A percentile compares a stretch with the other conserved stretches of the same genome.
phyloP scores from a whole-genome alignment of 2,888 invertebrate species.

The Amblyjoppa proteus region DNA sequence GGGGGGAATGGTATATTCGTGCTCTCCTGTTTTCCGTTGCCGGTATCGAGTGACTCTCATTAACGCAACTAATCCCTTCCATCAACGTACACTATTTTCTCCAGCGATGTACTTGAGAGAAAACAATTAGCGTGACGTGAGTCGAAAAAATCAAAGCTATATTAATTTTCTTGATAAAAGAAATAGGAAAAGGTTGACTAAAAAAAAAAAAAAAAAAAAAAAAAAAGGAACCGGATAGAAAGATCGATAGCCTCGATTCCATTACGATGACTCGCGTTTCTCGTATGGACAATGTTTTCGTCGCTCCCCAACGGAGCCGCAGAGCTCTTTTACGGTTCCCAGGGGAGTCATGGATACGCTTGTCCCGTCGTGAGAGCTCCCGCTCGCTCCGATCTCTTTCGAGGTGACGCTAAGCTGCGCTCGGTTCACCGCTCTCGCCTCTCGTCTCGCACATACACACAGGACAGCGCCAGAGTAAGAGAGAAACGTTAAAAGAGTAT shows the following conservation, averaged over 20 bases:
- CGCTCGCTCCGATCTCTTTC: constrained; percentile 21
- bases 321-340: constrained; percentile 55
- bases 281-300: constrained; percentile 14
- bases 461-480: constrained; percentile 20
- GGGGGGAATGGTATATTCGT: background rate
- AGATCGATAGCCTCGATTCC: constrained; percentile 1
- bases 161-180: too few species aligned
- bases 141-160: too few species aligned
- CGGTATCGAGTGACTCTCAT: background rate
- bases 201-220: background rate
- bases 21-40: constrained; percentile 5
- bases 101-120: too few species aligned
- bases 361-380: constrained; percentile 6
- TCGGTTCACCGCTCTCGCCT: background rate
- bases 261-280: background rate
- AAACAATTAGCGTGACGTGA: too few species aligned
- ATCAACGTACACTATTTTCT: background rate
- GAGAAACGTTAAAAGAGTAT: constrained; percentile 58
- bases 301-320: constrained; percentile 17
- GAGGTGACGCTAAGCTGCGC: constrained; percentile 57
- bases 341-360: constrained; percentile 53
- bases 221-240: constrained; percentile 9
- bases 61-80: background rate
- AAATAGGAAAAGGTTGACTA: background rate
- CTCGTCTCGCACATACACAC: background rate